Percentiles rank a stretch among this genome's conserved stretches.
phyloP scores from a whole-genome alignment of 2,113 vertebrate genomes.

The Micronisus gabar region DNA sequence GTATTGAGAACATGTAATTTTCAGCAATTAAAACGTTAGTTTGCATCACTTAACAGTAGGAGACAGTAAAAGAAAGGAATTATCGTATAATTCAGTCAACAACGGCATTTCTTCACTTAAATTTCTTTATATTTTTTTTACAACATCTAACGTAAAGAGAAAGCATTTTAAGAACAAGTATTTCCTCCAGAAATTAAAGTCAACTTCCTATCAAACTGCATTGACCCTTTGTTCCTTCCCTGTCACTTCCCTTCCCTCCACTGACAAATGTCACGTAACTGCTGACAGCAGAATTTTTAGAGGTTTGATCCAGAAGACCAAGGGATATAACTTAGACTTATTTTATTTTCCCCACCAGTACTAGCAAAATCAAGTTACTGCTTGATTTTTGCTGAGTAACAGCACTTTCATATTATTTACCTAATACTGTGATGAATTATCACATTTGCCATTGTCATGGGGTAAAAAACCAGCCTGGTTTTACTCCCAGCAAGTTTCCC shows the following conservation, averaged over 20 bases:
- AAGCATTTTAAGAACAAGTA: not conserved
- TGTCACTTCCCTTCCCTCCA: not conserved
- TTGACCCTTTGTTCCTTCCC: not conserved
- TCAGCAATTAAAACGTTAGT: not conserved
- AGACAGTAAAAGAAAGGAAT: not conserved
- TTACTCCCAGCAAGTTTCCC: not conserved
- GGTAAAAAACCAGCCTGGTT: not conserved
- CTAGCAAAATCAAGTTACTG: not conserved
- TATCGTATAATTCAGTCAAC: not conserved
- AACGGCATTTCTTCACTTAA: not conserved
- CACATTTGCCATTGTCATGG: not conserved
- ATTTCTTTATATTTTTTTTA: not conserved
- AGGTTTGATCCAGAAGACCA: not conserved
- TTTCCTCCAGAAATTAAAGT: not conserved
- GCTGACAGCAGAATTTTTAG: not conserved
- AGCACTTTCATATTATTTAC: constrained; percentile 9
- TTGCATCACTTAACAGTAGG: not conserved
- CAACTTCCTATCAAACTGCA: not conserved
- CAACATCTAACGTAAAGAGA: not conserved
- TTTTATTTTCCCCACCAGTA: not conserved
- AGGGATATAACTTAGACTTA: not conserved
- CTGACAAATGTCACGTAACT: not conserved
- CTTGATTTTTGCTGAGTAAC: not conserved
- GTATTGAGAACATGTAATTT: not conserved
- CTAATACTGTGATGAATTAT: not conserved